A percentile compares a stretch with the other conserved stretches of the same genome.
Conservation (phyloP, 2,888 invertebrate genomes). For the Thelaira solivaga region DNA sequence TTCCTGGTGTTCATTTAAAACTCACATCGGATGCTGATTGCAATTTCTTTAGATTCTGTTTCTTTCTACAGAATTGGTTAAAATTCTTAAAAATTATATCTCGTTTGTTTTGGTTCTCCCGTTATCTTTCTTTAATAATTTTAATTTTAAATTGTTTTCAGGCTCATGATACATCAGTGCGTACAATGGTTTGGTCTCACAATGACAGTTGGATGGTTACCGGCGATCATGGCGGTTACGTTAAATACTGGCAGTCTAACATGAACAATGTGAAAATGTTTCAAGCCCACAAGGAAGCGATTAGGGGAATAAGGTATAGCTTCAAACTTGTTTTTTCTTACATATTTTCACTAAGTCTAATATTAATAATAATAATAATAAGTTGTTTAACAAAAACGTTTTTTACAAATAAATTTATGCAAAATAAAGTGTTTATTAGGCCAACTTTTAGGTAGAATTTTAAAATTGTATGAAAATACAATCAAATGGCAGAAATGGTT, state of each 20-base stretch:
- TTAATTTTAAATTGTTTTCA: constrained; percentile 71
- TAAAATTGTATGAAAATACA: constrained; percentile 7
- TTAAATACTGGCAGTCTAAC: constrained; percentile 99
- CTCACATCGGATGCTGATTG: too few relatives aligned
- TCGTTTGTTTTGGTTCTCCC: too few relatives aligned
- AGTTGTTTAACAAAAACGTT: constrained; percentile 56
- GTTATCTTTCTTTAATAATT: background rate
- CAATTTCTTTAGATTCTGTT: too few relatives aligned
- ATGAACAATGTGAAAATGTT: constrained; percentile 99
- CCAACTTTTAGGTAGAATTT: constrained; percentile 30
- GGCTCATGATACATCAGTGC: constrained; percentile 99
- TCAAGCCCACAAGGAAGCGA: constrained; percentile 99
- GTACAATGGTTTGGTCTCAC: constrained; percentile 99
- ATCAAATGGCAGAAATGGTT: constrained; percentile 36
- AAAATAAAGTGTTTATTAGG: constrained; percentile 57
- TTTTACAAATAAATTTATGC: constrained; percentile 36
- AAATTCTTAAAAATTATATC: too few relatives aligned
- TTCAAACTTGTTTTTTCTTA: constrained; percentile 69
- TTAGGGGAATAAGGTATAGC: constrained; percentile 96
- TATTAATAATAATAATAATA: constrained; percentile 50
- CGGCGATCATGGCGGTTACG: constrained; percentile 98
- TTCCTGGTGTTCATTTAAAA: too few relatives aligned
- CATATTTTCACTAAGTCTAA: constrained; percentile 55
- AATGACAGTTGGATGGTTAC: constrained; percentile 99
- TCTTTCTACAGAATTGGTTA: too few relatives aligned